phyloP scores from a whole-genome alignment of 2,888 invertebrate species.

The Ophion ellenae region DNA sequence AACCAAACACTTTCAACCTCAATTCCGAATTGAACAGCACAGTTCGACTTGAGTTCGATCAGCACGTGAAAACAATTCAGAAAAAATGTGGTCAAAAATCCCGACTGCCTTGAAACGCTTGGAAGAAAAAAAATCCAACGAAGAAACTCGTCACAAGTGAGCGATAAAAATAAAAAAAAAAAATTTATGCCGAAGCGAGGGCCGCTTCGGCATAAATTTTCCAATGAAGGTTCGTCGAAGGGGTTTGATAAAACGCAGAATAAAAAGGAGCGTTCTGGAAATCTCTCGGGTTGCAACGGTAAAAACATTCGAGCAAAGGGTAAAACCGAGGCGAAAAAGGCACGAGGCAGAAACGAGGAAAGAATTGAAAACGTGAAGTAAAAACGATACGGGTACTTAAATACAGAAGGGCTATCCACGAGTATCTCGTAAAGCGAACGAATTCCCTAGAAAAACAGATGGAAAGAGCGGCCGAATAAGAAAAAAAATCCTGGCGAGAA shows the following conservation, averaged over 20 bases:
- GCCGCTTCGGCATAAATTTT: not conserved
- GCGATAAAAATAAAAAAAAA: not conserved
- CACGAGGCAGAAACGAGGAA: not conserved
- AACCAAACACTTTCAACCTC: too few species aligned
- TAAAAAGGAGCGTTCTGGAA: not conserved
- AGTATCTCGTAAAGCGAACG: slow-evolving; percentile 37
- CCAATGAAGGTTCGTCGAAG: not conserved
- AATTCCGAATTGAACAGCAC: too few species aligned
- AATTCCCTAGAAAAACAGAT: slow-evolving; percentile 21
- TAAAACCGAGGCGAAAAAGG: not conserved
- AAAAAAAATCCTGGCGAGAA: slow-evolving; percentile 1
- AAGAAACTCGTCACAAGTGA: too few species aligned
- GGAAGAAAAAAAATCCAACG: too few species aligned
- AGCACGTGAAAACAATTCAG: too few species aligned
- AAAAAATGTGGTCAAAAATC: too few species aligned
- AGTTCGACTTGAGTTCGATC: too few species aligned
- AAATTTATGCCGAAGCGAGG: too few species aligned
- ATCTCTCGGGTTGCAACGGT: not conserved
- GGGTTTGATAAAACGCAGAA: not conserved
- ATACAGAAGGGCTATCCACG: slow-evolving; percentile 13
- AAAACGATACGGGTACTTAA: slow-evolving; percentile 33
- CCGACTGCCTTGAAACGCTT: too few species aligned
- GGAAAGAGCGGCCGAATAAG: slow-evolving; percentile 16
- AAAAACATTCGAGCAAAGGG: not conserved
- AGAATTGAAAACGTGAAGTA: not conserved